A percentile compares a stretch with the other conserved stretches of the same genome.
phyloP scores from a whole-genome alignment of 37 sponge, comb jelly and placozoan genomes.

The Theonella swinhoei region DNA sequence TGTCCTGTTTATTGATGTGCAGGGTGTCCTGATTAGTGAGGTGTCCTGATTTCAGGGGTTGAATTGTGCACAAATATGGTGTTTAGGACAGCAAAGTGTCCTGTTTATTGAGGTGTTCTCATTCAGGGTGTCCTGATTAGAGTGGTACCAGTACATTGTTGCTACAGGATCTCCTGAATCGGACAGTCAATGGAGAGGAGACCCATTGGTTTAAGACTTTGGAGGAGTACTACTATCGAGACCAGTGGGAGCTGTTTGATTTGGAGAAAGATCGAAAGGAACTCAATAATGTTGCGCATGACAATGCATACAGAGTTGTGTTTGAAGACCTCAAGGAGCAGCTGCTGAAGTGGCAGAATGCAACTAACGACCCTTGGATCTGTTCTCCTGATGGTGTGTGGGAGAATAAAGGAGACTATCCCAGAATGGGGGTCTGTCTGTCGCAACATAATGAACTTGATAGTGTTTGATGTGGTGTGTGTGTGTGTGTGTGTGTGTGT shows the following conservation, averaged over 20 bases:
- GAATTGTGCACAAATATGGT: too few relatives aligned
- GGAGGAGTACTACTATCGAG: constrained; percentile 71
- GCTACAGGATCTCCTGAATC: constrained; percentile 72
- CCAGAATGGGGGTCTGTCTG: constrained; percentile 39
- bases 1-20: too few relatives aligned
- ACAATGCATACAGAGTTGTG: constrained; percentile 5
- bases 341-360: constrained; percentile 53
- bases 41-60: too few relatives aligned
- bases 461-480: too few relatives aligned
- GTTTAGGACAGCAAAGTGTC: too few relatives aligned
- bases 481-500: too few relatives aligned
- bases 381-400: constrained; percentile 56
- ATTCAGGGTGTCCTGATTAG: too few relatives aligned
- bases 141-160: too few relatives aligned
- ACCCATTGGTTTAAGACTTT: constrained; percentile 81
- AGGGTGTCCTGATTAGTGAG: too few relatives aligned
- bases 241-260: constrained; percentile 79
- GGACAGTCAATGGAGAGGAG: constrained; percentile 18
- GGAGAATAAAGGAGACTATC: constrained; percentile 41
- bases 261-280: constrained; percentile 56
- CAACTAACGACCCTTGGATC: constrained; percentile 81
- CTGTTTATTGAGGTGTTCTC: too few relatives aligned
- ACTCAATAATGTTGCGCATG: constrained; percentile 55
- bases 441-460: constrained; percentile 70
- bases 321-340: constrained; percentile 46